Evolutionary conservation across 2,797 vertebrate species (phyloP), one percentile per base, ranked within the genome.

Genomic region (Argentina silus): DNA sequence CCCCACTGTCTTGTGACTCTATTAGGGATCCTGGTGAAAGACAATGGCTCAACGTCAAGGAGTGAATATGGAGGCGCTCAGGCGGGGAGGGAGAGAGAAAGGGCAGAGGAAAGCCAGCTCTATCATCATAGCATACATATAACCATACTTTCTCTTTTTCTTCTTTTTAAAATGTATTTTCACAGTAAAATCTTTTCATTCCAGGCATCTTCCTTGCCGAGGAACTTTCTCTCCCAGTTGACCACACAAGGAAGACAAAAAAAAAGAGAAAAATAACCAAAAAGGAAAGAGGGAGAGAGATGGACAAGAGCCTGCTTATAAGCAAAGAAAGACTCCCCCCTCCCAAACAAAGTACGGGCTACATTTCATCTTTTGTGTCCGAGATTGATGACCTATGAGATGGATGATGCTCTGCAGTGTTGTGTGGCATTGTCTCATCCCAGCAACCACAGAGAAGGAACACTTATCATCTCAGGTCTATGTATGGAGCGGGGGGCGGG

Each of bases 311-410:
- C 86, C 78, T 81, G 56, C 72, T 75, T 78, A 74, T 85, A 56
- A 83, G 80, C 73, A 87, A 84, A 88, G 77, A 89, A 81, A 86
- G 75, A 70, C 65, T 9, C 17, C 19, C 67, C 12, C 70, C 84
- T 87, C 72, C 86, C 85, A 77, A 83, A 86, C 83, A 78, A 59
- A 86, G 81, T 80, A 79, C 15, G 78, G 83, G 87, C 88, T 75
- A 88, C 88, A 89, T 92, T 93, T 93, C 90, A 90, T 93, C 91
- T 92, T 93, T 94, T 94, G 94, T 95, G 89, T 81, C 72, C 84
- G 77, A 92, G 92, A 94, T 93, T 90, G 91, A 95, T 94, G 90
- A 87, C 80, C 83, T 81, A 62, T 68, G 89, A 94, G 93, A 95
- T 93, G 91, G 92, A 95, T 95, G 93, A 93, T 93, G 90, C 90